phyloP scores from a whole-genome alignment of 2,113 vertebrate species.

The Paradoxurus hermaphroditus region DNA sequence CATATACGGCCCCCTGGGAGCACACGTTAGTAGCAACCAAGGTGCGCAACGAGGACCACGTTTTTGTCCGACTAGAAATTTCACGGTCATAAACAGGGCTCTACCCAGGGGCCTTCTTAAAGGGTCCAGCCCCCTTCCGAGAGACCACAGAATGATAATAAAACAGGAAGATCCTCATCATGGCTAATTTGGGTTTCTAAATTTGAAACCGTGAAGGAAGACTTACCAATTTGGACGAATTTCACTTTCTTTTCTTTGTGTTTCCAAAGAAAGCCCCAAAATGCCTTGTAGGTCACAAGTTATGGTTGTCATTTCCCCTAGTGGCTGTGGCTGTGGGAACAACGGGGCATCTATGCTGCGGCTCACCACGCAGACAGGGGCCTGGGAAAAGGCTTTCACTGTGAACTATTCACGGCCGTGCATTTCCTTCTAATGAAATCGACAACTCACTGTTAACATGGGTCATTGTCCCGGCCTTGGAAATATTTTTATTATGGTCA shows the following conservation, averaged over 20 bases:
- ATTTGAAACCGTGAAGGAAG: background rate
- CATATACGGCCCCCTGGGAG: background rate
- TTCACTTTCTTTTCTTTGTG: slow-evolving; percentile 38
- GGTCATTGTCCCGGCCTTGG: slow-evolving; percentile 43
- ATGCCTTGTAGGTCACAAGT: background rate
- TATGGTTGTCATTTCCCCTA: background rate
- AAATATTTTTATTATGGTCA: slow-evolving; percentile 64
- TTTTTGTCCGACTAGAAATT: background rate
- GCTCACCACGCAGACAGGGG: background rate
- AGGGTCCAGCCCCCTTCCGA: background rate
- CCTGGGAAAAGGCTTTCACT: background rate
- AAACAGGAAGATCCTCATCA: background rate
- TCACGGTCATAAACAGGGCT: background rate
- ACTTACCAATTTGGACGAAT: background rate
- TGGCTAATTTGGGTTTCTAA: background rate
- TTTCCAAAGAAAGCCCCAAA: slow-evolving; percentile 34
- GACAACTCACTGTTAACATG: slow-evolving; percentile 23
- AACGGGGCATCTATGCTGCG: background rate
- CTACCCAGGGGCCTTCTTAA: background rate
- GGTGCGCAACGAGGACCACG: background rate
- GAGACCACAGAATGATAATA: background rate
- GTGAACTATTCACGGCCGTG: background rate
- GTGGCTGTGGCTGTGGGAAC: background rate
- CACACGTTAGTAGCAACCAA: background rate
- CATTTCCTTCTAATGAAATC: slow-evolving; percentile 26